Conservation (phyloP, 1,140 invertebrate genomes). For the Lepidostoma basale region DNA sequence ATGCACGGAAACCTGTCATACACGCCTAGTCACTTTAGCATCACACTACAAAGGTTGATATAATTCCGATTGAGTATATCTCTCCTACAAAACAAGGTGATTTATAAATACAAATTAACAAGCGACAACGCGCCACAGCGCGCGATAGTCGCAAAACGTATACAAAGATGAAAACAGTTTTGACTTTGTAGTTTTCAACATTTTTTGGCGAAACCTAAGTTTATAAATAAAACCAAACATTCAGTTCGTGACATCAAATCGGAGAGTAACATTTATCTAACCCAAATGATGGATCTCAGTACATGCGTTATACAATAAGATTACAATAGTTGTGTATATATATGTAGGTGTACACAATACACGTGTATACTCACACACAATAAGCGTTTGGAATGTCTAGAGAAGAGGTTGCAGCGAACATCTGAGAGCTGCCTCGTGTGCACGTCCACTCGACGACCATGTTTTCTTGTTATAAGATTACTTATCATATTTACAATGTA, state of each 20-base stretch:
- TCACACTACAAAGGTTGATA: slow-evolving; percentile 26
- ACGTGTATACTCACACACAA: background rate
- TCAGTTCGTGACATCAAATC: slow-evolving; percentile 6
- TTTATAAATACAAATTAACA: slow-evolving; percentile 20
- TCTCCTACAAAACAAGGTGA: slow-evolving; percentile 26
- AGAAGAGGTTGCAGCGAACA: background rate
- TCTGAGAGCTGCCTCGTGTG: background rate
- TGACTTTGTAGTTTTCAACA: slow-evolving; percentile 22
- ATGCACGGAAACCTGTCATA: background rate
- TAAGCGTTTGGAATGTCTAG: background rate
- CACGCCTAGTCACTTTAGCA: slow-evolving; percentile 16
- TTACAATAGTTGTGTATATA: too few species aligned
- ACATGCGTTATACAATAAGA: too few species aligned
- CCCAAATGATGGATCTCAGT: too few species aligned
- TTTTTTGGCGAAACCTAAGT: slow-evolving; percentile 17
- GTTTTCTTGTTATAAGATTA: too few species aligned
- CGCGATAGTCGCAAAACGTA: slow-evolving; percentile 33
- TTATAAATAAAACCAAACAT: background rate
- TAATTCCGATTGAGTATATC: slow-evolving; percentile 25
- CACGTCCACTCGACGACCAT: too few species aligned
- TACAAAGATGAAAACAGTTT: slow-evolving; percentile 22
- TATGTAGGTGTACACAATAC: too few species aligned
- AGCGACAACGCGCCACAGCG: slow-evolving; percentile 28
- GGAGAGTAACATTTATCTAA: too few species aligned
- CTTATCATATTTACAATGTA: too few species aligned